A percentile compares a stretch with the other conserved stretches of the same genome.
phyloP scores from a whole-genome alignment of 2,888 invertebrate species.

The Coremacera marginata region DNA sequence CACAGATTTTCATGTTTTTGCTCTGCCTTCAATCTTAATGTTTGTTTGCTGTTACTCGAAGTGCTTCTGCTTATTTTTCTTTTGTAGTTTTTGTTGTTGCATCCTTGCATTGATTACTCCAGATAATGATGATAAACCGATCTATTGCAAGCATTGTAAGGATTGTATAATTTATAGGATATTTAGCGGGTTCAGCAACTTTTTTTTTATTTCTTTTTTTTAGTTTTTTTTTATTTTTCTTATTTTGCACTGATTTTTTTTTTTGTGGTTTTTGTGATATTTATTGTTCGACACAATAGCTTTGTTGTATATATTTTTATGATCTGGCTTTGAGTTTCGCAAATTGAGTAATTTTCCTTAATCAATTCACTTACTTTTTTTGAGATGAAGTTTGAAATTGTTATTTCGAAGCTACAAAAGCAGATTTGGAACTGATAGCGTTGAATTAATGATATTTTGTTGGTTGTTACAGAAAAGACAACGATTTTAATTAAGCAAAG shows the following conservation, averaged over 20 bases:
- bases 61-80: neutral
- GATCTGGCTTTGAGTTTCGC: neutral
- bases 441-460: too few species aligned
- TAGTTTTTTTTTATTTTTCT: neutral
- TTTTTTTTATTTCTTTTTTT: neutral
- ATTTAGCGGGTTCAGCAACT: neutral
- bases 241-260: neutral
- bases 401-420: too few species aligned
- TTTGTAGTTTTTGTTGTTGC: neutral
- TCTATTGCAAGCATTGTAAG: neutral
- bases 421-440: too few species aligned
- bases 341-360: neutral
- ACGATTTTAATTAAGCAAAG: too few species aligned
- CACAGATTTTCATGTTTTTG: conserved; percentile 6
- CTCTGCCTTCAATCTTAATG: too few species aligned
- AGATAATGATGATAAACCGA: conserved; percentile 11
- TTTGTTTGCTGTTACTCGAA: too few species aligned
- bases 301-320: neutral
- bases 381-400: neutral
- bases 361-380: neutral
- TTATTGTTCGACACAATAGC: too few species aligned
- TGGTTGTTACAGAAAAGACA: too few species aligned
- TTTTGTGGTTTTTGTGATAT: conserved; percentile 1
- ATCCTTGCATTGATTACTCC: neutral
- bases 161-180: neutral